A percentile compares a stretch with the other conserved stretches of the same genome.
Evolutionary conservation across 2,888 invertebrate species (phyloP).

Genomic region (Calephelis perditalis): DNA sequence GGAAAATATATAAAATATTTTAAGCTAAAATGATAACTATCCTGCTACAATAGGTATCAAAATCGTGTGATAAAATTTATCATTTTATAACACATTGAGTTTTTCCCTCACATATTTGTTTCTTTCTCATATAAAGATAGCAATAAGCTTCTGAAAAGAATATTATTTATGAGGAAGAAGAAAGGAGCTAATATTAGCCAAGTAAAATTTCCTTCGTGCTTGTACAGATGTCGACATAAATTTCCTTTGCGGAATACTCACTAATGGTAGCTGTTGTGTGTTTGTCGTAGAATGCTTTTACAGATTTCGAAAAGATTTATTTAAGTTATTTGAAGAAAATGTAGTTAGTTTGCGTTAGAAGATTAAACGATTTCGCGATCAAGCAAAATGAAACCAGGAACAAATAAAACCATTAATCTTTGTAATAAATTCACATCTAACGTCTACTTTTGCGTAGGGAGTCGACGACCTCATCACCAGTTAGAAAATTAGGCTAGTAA

Average conservation of each 20-base stretch:
- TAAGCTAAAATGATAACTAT: constrained; percentile 19
- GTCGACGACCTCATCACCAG: no score
- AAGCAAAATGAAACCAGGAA: constrained; percentile 1
- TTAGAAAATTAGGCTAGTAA: no score
- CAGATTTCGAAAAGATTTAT: constrained; percentile 29
- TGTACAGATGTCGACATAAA: constrained; percentile 59
- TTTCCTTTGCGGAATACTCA: constrained; percentile 59
- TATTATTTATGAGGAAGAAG: constrained; percentile 69
- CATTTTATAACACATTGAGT: constrained; percentile 18
- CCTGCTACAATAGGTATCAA: constrained; percentile 11
- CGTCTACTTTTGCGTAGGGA: not conserved
- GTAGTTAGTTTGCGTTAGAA: constrained; percentile 8
- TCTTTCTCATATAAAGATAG: constrained; percentile 47
- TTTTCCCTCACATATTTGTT: constrained; percentile 43
- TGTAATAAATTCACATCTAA: not conserved
- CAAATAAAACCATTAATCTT: constrained; percentile 7
- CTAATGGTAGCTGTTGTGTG: constrained; percentile 57
- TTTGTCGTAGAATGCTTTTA: constrained; percentile 46
- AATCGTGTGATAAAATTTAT: constrained; percentile 15
- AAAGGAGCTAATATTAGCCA: constrained; percentile 60
- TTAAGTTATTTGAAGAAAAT: constrained; percentile 12
- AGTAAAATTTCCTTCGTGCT: constrained; percentile 63
- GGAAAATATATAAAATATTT: constrained; percentile 12
- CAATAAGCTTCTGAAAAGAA: constrained; percentile 70
- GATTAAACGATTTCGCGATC: constrained; percentile 5